These are phyloP conservation scores for Pseudopipra pipra DNA, from an alignment of 2,113 vertebrate species.

Conservation along the genomic window DNA sequence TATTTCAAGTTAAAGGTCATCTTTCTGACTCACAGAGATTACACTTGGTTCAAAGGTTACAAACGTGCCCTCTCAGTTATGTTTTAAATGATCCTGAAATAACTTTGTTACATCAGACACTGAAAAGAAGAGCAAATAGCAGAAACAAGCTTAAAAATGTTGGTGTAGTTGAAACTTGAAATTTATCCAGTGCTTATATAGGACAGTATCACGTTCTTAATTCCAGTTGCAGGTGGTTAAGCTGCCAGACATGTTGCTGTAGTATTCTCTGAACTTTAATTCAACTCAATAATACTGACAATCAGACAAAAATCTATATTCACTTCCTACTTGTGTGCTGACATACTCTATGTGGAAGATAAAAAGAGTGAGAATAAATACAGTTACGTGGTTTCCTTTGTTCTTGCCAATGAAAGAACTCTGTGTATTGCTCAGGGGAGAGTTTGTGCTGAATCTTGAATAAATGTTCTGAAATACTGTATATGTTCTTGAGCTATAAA, in stretches of 20 bases:
- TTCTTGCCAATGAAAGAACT: neutral
- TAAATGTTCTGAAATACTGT: neutral
- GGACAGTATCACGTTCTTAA: neutral
- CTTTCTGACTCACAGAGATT: neutral
- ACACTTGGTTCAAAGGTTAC: neutral
- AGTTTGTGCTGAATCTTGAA: conserved; percentile 1
- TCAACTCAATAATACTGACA: neutral
- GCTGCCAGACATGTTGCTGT: neutral
- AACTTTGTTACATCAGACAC: neutral
- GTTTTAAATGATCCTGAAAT: neutral
- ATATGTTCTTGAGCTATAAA: neutral
- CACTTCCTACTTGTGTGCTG: neutral
- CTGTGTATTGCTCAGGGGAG: neutral
- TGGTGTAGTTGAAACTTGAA: neutral
- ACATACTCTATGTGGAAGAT: neutral
- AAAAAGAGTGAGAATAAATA: neutral
- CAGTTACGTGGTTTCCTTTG: neutral
- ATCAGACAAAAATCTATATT: neutral
- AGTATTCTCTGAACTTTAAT: neutral
- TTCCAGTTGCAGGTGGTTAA: neutral
- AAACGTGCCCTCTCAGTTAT: neutral
- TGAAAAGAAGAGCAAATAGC: neutral
- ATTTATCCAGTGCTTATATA: neutral
- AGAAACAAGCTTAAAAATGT: neutral
- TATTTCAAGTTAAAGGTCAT: neutral